Base-by-base conservation (phyloP, 2,113 vertebrate genomes). In the Paradisaea rubra region DNA sequence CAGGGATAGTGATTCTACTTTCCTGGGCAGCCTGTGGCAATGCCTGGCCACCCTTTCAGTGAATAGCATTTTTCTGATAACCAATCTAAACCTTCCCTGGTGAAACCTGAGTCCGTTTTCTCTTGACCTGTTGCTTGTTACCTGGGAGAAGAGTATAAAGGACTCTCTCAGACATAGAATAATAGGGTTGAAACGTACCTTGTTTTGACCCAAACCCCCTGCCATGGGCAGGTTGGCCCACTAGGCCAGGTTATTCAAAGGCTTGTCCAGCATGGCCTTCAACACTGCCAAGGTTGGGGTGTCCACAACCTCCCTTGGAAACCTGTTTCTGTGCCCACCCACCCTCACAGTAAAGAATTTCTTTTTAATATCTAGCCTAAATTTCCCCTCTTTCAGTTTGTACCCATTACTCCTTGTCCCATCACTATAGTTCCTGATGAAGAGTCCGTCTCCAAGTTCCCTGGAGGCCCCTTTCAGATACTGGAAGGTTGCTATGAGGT, bases 251-350 rank as follows among this genome's bases (percentile, higher is more conserved):
- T 54, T n/a, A 33, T 54, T 39, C 18, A 64, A 45, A 18, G n/a
- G 15, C 8, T 65, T 19, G 2, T 57, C 30, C 24, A 41, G 24
- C 60, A 13, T 30, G 35, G 42, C 35, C 24, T 74, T 65, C 60
- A 74, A 20, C 15, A 24, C 8, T 57, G 19, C 24, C 15, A 8
- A 0, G 0, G 24, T 7, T 57, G 30, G 13, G 42, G 13, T 30
- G 54, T 39, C 19, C 15, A 47, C 23, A 74, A 6, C 8, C 8
- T 49, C 24, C 11, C 12, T 8, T 19, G 10, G 24, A 3, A 74
- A n/a, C 6, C 23, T n/a, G 10, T 49, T 73, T 65, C 24, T 11
- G 45, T 24, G 13, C 7, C 35, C 49, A n/a, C 28, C 6, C 9
- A 24, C 10, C 11, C 9, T 63, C 81, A 31, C 5, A 33, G 17